Percentiles rank a stretch among this genome's conserved stretches.
Evolutionary conservation across 2,797 vertebrate species (phyloP).

Genomic region (Sebastes hubbsi): DNA sequence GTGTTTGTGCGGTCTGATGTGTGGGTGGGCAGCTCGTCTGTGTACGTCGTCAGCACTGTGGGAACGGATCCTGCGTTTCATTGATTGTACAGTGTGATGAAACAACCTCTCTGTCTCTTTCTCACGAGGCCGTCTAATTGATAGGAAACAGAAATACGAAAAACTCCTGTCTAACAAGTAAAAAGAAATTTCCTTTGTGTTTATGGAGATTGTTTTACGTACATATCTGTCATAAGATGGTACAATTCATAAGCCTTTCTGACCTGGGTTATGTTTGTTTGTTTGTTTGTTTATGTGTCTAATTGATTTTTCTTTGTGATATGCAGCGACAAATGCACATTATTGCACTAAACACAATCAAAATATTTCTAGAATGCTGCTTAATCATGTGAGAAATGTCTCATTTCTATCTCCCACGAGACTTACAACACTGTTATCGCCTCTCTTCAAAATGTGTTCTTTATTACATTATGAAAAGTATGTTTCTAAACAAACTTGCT

Average conservation of each 20-base stretch:
- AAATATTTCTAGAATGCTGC: neutral
- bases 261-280: neutral
- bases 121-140: conserved; percentile 7
- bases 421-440: neutral
- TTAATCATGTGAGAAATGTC: neutral
- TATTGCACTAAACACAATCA: neutral
- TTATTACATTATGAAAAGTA: neutral
- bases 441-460: neutral
- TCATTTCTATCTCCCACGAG: neutral
- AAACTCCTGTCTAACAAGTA: neutral
- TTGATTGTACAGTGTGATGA: conserved; percentile 52
- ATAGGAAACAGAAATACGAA: neutral
- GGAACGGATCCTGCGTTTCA: conserved; percentile 52
- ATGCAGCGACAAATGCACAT: neutral
- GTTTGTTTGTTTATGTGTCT: neutral
- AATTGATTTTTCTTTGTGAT: neutral
- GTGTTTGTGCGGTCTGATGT: conserved; percentile 5
- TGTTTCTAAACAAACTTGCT: neutral
- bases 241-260: neutral
- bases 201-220: neutral
- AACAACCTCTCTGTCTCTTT: conserved; percentile 3
- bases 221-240: neutral
- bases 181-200: neutral
- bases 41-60: conserved; percentile 36
- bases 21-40: conserved; percentile 31